Conservation (phyloP, 2,797 vertebrate genomes). For the Sebastes matsubarae region DNA sequence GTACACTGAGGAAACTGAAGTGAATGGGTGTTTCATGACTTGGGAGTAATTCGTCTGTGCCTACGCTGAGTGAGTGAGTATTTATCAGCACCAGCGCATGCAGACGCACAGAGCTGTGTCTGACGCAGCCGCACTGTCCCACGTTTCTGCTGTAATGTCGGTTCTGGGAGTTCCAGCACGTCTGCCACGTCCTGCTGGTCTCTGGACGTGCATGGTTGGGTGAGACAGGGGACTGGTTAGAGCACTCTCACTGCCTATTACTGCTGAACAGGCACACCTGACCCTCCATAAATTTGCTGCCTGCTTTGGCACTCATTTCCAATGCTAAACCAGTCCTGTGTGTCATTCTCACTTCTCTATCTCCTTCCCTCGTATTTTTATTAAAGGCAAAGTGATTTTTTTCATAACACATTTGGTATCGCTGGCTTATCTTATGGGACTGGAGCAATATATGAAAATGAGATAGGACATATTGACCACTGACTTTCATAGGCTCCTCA, state of each 20-base stretch:
- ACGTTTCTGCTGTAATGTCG: constrained; percentile 58
- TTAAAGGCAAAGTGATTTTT: constrained; percentile 45
- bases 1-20: background rate
- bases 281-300: constrained; percentile 43
- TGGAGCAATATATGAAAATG: constrained; percentile 64
- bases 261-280: constrained; percentile 45
- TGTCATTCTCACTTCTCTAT: background rate
- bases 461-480: constrained; percentile 67
- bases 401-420: constrained; percentile 54
- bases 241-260: constrained; percentile 49
- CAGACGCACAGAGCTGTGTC: constrained; percentile 46
- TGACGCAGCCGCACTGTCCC: background rate
- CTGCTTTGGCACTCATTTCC: constrained; percentile 49
- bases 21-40: constrained; percentile 15
- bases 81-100: constrained; percentile 64
- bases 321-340: constrained; percentile 44
- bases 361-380: constrained; percentile 14
- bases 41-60: background rate
- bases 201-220: constrained; percentile 33
- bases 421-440: constrained; percentile 48
- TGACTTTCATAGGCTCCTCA: constrained; percentile 50
- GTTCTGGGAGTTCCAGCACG: constrained; percentile 60
- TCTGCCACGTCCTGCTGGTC: constrained; percentile 21
- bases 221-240: constrained; percentile 39
- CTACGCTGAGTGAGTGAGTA: constrained; percentile 3